phyloP scores from a whole-genome alignment of 2,113 vertebrate species.

The Brachirus orientalis region DNA sequence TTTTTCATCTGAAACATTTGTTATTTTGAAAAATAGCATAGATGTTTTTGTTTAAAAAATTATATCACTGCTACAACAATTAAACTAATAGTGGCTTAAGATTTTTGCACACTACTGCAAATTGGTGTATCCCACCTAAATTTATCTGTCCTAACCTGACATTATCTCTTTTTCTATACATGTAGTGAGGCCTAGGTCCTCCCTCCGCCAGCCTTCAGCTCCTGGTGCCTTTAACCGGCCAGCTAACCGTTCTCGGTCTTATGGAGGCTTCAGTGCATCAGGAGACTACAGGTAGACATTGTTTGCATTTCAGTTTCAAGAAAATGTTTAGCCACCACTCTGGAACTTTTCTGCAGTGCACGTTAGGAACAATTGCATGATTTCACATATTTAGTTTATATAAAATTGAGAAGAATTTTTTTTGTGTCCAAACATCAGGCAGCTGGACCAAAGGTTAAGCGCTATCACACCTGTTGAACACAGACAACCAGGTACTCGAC shows the following conservation, averaged over 20 bases:
- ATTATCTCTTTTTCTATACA: neutral
- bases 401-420: neutral
- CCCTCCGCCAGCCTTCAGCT: slow-evolving; percentile 86
- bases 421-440: slow-evolving; percentile 22
- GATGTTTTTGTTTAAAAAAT: no score
- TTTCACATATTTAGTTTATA: neutral
- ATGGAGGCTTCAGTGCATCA: slow-evolving; percentile 50
- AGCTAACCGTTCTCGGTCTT: slow-evolving; percentile 36
- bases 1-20: no score
- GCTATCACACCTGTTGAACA: slow-evolving; percentile 54
- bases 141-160: neutral
- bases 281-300: slow-evolving; percentile 60
- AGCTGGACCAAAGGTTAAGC: slow-evolving; percentile 58
- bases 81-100: no score
- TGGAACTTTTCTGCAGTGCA: neutral
- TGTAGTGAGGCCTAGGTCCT: slow-evolving; percentile 86
- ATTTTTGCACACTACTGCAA: no score
- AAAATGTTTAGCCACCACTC: neutral
- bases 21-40: no score
- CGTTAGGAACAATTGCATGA: neutral
- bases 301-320: neutral
- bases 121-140: no score
- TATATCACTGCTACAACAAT: no score
- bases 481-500: slow-evolving; percentile 56
- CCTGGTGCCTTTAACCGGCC: slow-evolving; percentile 45